These are phyloP conservation scores for Imbricaverruca yamaguchii DNA, from an alignment of 2,888 invertebrate species.

Conservation along the genomic window DNA sequence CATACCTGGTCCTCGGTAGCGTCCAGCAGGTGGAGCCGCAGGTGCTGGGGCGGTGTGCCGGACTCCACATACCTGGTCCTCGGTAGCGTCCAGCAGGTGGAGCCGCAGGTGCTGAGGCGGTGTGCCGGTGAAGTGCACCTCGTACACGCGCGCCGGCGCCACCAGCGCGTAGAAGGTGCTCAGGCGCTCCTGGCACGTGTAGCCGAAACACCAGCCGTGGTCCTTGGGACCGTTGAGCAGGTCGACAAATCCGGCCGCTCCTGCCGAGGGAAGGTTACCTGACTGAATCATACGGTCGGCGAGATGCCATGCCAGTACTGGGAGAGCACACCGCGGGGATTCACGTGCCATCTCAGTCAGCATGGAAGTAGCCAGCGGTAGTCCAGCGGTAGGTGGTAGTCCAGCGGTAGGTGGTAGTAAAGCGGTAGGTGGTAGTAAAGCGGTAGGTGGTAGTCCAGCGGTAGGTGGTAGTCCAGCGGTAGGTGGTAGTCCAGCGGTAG, in stretches of 20 bases:
- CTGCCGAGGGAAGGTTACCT: constrained; percentile 4
- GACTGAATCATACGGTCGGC: too few relatives aligned
- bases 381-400: too few relatives aligned
- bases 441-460: too few relatives aligned
- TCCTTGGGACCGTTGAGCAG: constrained; percentile 31
- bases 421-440: too few relatives aligned
- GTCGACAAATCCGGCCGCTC: constrained; percentile 28
- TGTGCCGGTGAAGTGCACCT: constrained; percentile 30
- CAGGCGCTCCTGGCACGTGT: constrained; percentile 31
- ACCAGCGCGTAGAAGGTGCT: constrained; percentile 31
- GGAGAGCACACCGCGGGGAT: too few relatives aligned
- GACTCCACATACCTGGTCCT: background rate
- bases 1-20: constrained; percentile 2
- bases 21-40: constrained; percentile 29
- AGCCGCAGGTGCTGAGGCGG: constrained; percentile 30
- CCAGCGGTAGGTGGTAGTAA: too few relatives aligned
- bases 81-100: constrained; percentile 26
- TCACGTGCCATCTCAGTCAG: too few relatives aligned
- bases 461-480: too few relatives aligned
- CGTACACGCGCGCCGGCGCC: constrained; percentile 22
- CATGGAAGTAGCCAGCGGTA: too few relatives aligned
- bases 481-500: too few relatives aligned
- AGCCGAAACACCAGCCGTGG: constrained; percentile 30
- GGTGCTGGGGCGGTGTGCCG: constrained; percentile 30
- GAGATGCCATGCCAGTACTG: too few relatives aligned